Base-by-base conservation (phyloP, 2,797 vertebrate species). In the Sandelia bainsii region DNA sequence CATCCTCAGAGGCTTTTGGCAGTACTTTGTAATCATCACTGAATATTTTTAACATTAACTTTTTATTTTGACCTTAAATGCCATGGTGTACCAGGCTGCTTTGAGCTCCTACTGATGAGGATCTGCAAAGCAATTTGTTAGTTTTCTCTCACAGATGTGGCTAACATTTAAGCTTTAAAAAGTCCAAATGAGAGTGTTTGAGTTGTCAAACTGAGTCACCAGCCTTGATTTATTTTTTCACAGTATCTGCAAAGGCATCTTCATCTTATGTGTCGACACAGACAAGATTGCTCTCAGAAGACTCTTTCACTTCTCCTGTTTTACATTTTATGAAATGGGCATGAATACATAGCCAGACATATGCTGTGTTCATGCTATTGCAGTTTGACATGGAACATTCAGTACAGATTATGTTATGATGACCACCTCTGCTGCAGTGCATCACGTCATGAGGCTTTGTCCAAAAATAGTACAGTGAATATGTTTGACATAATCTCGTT, bases 31-130 rank as follows among this genome's bases (percentile, higher is more conserved):
- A 70, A 87, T 85, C 70, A 75, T 78, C 51, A 2, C 45, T 48
- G 65, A 72, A 82, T 84, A 82, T 88, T 89, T 87, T 82, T 69
- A 76, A 81, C 77, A 66, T 79, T 80, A 46, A 68, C 62, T 87
- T 81, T 79, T 84, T 65, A 64, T 79, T 83, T 60, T 72, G 59
- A 75, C 80, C 79, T 73, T 67, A 63, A 80, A 83, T 34, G 69
- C 53, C 27, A 25, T 72, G 80, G 75, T 42, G 65, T 64, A 81
- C 76, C 52, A 42, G 49, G 57, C 25, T 3, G 69, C 63, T 80
- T 58, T 49, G 37, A 84, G 74, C 54, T 75, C 29, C 64, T 65
- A 62, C 69, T 82, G 72, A 86, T 77, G 75, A 85, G 70, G 56
- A 80, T 56, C 59, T 62, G 71, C 52, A 69, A 78, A 83, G 75